These are phyloP conservation scores for Sebastolobus altivelis DNA, from an alignment of 2,797 vertebrate genomes.

Conservation along the genomic window DNA sequence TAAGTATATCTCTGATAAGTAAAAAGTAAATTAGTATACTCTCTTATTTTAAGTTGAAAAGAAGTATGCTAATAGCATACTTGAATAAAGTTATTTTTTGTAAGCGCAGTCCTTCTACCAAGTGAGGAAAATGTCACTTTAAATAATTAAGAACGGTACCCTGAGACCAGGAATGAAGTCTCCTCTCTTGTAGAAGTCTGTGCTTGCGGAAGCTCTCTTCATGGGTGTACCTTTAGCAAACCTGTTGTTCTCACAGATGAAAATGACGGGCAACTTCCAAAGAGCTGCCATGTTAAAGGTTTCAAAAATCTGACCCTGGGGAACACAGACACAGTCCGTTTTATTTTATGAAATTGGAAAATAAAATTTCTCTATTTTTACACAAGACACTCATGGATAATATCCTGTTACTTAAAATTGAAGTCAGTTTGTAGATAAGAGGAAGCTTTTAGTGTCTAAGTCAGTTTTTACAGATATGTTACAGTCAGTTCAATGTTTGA, in stretches of 20 bases:
- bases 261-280: constrained; percentile 91
- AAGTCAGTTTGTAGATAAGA: background rate
- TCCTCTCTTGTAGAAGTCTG: constrained; percentile 90
- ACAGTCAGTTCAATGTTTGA: background rate
- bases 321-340: background rate
- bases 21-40: too few relatives aligned
- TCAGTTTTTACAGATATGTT: background rate
- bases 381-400: background rate
- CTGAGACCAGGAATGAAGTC: constrained; percentile 90
- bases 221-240: constrained; percentile 91
- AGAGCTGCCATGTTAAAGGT: constrained; percentile 91
- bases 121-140: background rate
- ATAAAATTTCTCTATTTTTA: background rate
- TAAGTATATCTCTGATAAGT: too few relatives aligned
- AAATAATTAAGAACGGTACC: constrained; percentile 63
- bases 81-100: too few relatives aligned
- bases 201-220: constrained; percentile 75
- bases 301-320: constrained; percentile 90
- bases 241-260: constrained; percentile 91
- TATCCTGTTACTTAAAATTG: background rate
- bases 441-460: background rate
- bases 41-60: too few relatives aligned
- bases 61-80: too few relatives aligned
- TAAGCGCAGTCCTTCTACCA: background rate
- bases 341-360: background rate